phyloP scores from a whole-genome alignment of 2,113 vertebrate genomes.

The Sylvietta virens region DNA sequence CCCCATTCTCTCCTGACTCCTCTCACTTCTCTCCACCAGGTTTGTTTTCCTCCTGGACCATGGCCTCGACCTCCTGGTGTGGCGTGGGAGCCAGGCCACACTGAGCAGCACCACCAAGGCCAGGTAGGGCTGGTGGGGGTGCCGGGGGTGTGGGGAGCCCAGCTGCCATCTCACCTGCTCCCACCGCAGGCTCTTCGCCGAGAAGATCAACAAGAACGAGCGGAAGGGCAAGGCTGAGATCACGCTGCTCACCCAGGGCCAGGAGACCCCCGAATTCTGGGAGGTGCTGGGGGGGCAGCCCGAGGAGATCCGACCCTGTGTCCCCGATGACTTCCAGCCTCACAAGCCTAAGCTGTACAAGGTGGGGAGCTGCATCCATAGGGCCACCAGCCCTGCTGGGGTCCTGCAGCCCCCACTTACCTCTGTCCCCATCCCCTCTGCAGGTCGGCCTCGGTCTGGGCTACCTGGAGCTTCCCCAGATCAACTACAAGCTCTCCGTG shows the following conservation, averaged over 20 bases:
- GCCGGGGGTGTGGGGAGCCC: not conserved
- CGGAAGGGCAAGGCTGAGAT: constrained; percentile 94
- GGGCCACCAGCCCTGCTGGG: accelerated
- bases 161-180: not conserved
- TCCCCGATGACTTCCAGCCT: constrained; percentile 87
- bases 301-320: constrained; percentile 86
- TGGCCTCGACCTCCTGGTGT: constrained; percentile 86
- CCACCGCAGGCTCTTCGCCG: constrained; percentile 83
- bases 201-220: constrained; percentile 98
- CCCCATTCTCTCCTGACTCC: not conserved
- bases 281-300: constrained; percentile 88
- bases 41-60: constrained; percentile 91
- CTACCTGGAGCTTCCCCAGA: constrained; percentile 96
- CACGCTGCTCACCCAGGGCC: constrained; percentile 76
- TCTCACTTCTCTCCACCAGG: constrained; percentile 60
- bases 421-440: not conserved
- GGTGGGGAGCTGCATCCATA: constrained; percentile 38
- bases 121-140: constrained; percentile 70
- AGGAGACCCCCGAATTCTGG: constrained; percentile 91
- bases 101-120: constrained; percentile 93
- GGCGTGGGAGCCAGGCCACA: constrained; percentile 89
- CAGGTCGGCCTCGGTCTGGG: constrained; percentile 94
- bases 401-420: not conserved
- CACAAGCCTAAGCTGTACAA: constrained; percentile 94
- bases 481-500: constrained; percentile 96